Evolutionary conservation across 2,113 vertebrate genomes (phyloP).

Genomic region (Nibea albiflora): DNA sequence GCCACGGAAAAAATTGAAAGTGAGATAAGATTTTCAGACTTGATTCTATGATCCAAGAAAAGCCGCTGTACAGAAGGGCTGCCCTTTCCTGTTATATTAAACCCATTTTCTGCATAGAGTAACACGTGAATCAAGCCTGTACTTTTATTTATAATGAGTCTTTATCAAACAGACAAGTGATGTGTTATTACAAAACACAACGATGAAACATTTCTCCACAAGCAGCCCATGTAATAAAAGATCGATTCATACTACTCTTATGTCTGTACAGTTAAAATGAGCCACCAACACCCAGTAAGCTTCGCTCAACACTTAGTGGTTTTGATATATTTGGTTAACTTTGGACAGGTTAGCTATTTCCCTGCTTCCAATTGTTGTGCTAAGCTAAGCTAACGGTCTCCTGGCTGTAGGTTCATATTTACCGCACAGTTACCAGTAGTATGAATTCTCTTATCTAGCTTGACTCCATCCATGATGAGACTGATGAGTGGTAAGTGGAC

Average conservation of each 20-base stretch:
- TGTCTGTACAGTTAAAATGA: not conserved
- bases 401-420: no score
- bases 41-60: constrained; percentile 53
- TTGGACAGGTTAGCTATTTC: not conserved
- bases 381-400: not conserved
- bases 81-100: constrained; percentile 18
- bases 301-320: not conserved
- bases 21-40: constrained; percentile 67
- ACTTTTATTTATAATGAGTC: constrained; percentile 5
- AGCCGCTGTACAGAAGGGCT: not conserved
- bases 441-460: no score
- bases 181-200: not conserved
- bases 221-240: not conserved
- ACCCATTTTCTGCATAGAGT: constrained; percentile 33
- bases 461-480: not conserved
- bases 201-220: not conserved
- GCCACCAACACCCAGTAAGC: not conserved
- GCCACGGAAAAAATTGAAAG: constrained; percentile 67
- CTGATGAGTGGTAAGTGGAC: no score
- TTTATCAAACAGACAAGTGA: not conserved
- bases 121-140: not conserved
- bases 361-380: not conserved
- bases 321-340: not conserved
- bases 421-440: no score
- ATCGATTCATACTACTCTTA: not conserved